phyloP scores from a whole-genome alignment of 1,140 invertebrate species.

The Lepidurus apus region DNA sequence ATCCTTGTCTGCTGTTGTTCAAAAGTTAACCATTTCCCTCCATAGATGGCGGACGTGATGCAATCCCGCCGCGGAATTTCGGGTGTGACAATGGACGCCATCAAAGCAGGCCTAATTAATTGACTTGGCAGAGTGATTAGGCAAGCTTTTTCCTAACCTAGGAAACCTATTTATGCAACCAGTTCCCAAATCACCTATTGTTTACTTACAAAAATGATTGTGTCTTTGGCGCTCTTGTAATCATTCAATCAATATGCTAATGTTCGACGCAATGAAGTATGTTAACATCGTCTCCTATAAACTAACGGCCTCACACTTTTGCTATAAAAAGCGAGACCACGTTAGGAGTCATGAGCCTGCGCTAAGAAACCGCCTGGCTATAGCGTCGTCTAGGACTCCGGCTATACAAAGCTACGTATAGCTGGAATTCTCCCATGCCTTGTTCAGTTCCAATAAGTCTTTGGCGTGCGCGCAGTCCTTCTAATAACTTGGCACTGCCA shows the following conservation, averaged over 20 bases:
- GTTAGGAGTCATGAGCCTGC: neutral
- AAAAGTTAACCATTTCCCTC: neutral
- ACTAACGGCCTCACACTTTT: neutral
- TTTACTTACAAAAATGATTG: neutral
- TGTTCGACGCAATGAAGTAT: too few species aligned
- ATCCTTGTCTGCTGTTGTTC: neutral
- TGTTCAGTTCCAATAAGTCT: conserved; percentile 12
- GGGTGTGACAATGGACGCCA: neutral
- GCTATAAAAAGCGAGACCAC: neutral
- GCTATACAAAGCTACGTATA: conserved; percentile 1
- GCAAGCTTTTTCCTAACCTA: neutral
- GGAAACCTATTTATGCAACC: neutral
- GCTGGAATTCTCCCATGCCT: neutral
- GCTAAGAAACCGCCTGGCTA: neutral
- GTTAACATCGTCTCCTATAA: too few species aligned
- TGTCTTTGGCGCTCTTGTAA: neutral
- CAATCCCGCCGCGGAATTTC: too few species aligned
- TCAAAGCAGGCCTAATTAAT: neutral
- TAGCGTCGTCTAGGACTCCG: neutral
- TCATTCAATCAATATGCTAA: too few species aligned
- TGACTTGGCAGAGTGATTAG: neutral
- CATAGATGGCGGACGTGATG: neutral
- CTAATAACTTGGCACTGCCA: conserved; percentile 13
- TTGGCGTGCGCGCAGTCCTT: neutral
- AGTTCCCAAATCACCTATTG: neutral